These are phyloP conservation scores for Diorhabda elongata DNA, from an alignment of 1,140 invertebrate species.

Conservation along the genomic window DNA sequence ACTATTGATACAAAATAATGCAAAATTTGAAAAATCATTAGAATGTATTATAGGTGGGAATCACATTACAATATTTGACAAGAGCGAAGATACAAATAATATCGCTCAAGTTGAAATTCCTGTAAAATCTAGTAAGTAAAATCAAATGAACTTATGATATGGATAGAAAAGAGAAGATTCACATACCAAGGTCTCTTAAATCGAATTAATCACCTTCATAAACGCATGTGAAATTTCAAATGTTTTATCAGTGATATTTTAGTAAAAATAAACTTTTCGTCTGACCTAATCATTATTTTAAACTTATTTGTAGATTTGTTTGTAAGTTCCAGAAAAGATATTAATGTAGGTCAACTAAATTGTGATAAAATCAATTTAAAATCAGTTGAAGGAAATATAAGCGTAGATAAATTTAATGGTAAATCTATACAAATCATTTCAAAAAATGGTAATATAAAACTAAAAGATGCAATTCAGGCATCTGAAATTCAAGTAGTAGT, in stretches of 20 bases:
- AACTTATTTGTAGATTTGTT: constrained; percentile 32
- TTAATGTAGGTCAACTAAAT: constrained; percentile 30
- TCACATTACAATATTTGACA: constrained; percentile 18
- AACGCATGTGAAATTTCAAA: too few species aligned
- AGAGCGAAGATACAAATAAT: constrained; percentile 7
- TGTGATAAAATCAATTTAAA: constrained; percentile 28
- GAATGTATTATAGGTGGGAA: constrained; percentile 26
- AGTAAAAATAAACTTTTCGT: too few species aligned
- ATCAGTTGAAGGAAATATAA: constrained; percentile 28
- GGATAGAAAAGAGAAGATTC: background rate
- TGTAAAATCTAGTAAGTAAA: constrained; percentile 37
- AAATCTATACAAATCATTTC: constrained; percentile 27
- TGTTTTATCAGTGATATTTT: too few species aligned
- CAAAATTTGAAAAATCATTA: background rate
- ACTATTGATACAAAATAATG: constrained; percentile 19
- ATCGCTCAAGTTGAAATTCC: constrained; percentile 29
- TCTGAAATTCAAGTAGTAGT: constrained; percentile 22
- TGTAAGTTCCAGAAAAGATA: constrained; percentile 26
- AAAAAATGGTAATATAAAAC: constrained; percentile 30
- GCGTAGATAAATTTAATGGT: constrained; percentile 34
- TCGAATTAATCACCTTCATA: too few species aligned
- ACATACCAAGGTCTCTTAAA: background rate
- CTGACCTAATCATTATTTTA: background rate
- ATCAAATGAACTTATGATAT: background rate
- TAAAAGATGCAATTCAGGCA: constrained; percentile 32